Evolutionary conservation across 1,140 invertebrate species (phyloP).

Genomic region (Meloidogyne chitwoodi): DNA sequence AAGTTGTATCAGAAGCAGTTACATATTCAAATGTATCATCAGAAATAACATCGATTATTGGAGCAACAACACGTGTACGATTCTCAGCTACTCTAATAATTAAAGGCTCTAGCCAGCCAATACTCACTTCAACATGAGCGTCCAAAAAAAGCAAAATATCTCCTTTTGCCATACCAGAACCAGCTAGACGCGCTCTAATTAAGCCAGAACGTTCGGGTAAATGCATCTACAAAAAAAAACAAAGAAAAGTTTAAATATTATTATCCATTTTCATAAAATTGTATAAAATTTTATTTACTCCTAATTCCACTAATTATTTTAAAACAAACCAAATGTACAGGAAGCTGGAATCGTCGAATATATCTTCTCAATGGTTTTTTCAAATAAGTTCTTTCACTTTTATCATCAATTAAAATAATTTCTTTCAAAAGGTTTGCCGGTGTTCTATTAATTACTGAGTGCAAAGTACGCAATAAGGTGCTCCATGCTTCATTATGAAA

Average conservation of each 20-base stretch:
- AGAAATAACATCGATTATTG: constrained; percentile 88
- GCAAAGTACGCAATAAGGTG: constrained; percentile 77
- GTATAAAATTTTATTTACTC: too few species aligned
- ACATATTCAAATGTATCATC: constrained; percentile 90
- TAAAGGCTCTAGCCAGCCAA: constrained; percentile 81
- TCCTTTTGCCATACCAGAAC: constrained; percentile 73
- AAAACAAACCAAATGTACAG: constrained; percentile 64
- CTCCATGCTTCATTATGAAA: constrained; percentile 88
- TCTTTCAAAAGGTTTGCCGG: constrained; percentile 73
- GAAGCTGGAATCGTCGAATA: constrained; percentile 68
- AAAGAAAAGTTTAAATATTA: neutral
- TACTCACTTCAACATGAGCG: constrained; percentile 85
- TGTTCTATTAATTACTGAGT: constrained; percentile 77
- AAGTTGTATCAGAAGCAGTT: constrained; percentile 84
- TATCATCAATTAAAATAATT: constrained; percentile 86
- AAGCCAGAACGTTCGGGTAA: constrained; percentile 73
- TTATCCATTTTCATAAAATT: neutral
- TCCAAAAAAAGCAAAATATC: constrained; percentile 79
- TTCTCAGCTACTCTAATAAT: constrained; percentile 72
- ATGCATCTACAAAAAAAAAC: neutral
- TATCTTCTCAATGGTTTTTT: constrained; percentile 74
- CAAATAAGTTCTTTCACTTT: constrained; percentile 75
- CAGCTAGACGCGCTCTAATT: constrained; percentile 77
- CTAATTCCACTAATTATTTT: constrained; percentile 55
- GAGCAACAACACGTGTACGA: constrained; percentile 74